Percentiles rank a stretch among this genome's conserved stretches.
Conservation (phyloP, 2,888 invertebrate genomes). For the Eupeodes luniger region DNA sequence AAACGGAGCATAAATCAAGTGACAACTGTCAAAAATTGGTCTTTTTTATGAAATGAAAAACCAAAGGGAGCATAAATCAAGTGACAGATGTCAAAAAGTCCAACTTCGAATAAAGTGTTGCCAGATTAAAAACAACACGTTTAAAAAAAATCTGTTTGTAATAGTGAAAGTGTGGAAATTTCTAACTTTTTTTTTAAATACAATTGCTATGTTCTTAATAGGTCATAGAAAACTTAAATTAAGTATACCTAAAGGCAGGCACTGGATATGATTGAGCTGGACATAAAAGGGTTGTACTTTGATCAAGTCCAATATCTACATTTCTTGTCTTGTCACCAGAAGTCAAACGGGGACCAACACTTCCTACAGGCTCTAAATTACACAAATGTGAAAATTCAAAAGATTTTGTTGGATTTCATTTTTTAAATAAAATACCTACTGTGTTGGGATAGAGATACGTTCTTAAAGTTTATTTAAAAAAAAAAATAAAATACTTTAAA, state of each 20-base stretch:
- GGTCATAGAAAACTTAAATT: neutral
- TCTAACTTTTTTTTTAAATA: too few relatives aligned
- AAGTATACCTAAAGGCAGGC: constrained; percentile 86
- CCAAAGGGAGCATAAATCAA: too few relatives aligned
- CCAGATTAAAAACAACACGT: too few relatives aligned
- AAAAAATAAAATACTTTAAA: neutral
- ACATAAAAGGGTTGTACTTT: constrained; percentile 85
- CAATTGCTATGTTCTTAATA: too few relatives aligned
- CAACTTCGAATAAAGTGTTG: too few relatives aligned
- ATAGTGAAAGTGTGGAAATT: too few relatives aligned
- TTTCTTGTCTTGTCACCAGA: constrained; percentile 86
- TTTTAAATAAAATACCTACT: neutral
- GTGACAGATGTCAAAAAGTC: too few relatives aligned
- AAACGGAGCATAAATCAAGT: too few relatives aligned
- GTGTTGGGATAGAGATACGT: constrained; percentile 12
- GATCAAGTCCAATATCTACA: constrained; percentile 65
- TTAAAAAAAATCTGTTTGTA: too few relatives aligned
- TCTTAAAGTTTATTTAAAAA: too few relatives aligned
- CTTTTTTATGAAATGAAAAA: too few relatives aligned
- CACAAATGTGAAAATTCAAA: neutral
- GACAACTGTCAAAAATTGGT: too few relatives aligned
- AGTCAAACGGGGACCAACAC: constrained; percentile 87
- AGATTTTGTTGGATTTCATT: neutral
- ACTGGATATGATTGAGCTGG: constrained; percentile 89
- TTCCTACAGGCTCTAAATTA: constrained; percentile 83